A percentile compares a stretch with the other conserved stretches of the same genome.
phyloP scores from a whole-genome alignment of 2,113 vertebrate species.

The Labeo rohita region DNA sequence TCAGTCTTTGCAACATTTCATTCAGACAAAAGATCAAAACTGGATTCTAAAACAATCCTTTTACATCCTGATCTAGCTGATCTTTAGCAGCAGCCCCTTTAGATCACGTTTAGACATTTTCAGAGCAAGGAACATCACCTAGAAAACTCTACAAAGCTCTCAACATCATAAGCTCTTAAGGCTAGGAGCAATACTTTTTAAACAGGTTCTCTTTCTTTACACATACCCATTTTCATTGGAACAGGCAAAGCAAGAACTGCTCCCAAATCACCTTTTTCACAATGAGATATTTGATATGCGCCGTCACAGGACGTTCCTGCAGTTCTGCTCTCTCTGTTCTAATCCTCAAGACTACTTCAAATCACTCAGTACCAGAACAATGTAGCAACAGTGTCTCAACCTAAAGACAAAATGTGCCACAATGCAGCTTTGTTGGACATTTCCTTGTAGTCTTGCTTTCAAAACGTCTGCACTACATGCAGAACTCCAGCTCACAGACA shows the following conservation, averaged over 20 bases:
- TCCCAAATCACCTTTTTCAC: slow-evolving; percentile 10
- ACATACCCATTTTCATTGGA: background rate
- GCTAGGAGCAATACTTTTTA: background rate
- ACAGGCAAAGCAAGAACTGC: background rate
- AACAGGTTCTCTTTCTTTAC: background rate
- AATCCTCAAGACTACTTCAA: slow-evolving; percentile 1
- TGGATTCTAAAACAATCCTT: background rate
- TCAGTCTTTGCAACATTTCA: background rate
- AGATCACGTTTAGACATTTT: background rate
- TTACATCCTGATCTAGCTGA: background rate
- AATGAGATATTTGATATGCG: background rate
- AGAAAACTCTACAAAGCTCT: background rate
- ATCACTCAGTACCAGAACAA: slow-evolving; percentile 31
- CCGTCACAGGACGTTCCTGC: background rate
- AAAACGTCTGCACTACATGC: background rate
- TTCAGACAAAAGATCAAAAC: background rate
- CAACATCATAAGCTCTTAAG: background rate
- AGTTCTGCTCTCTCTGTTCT: slow-evolving; percentile 14
- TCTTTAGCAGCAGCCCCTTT: background rate
- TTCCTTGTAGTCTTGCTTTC: background rate
- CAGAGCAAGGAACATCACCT: background rate
- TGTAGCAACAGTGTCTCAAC: background rate
- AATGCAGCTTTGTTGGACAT: slow-evolving; percentile 12
- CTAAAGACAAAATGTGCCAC: background rate
- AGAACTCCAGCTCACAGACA: background rate